Conservation (phyloP, 2,113 vertebrate species). For the Nematolebias whitei region DNA sequence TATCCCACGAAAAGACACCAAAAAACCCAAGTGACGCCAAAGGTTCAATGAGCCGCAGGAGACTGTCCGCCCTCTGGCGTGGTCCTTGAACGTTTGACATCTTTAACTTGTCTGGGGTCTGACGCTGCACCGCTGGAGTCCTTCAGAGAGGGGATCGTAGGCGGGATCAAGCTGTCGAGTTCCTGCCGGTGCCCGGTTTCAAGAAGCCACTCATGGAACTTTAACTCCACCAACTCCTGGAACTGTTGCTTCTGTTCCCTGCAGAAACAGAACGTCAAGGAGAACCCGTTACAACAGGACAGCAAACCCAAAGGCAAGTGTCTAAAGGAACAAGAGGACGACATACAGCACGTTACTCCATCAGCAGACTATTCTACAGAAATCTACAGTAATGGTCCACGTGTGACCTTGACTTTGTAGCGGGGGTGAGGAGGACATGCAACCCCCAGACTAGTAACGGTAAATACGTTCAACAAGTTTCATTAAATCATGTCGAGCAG, state of each 20-base stretch:
- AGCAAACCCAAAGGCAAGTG: too few species aligned
- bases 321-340: too few species aligned
- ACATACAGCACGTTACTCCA: too few species aligned
- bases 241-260: constrained; percentile 91
- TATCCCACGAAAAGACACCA: not conserved
- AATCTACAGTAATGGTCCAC: too few species aligned
- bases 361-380: too few species aligned
- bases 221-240: constrained; percentile 87
- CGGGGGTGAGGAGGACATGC: too few species aligned
- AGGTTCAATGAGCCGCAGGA: constrained; percentile 47
- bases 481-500: too few species aligned
- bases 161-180: constrained; percentile 89
- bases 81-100: constrained; percentile 36
- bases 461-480: too few species aligned
- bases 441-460: too few species aligned
- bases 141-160: constrained; percentile 24
- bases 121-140: constrained; percentile 6
- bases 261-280: constrained; percentile 3
- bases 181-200: constrained; percentile 87
- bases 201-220: constrained; percentile 92
- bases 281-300: not conserved
- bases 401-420: too few species aligned
- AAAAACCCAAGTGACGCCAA: not conserved
- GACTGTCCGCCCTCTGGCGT: constrained; percentile 75
- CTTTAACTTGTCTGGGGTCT: not conserved